Base-by-base conservation (phyloP, 2,888 invertebrate species). In the Lycophotia porphyrea region DNA sequence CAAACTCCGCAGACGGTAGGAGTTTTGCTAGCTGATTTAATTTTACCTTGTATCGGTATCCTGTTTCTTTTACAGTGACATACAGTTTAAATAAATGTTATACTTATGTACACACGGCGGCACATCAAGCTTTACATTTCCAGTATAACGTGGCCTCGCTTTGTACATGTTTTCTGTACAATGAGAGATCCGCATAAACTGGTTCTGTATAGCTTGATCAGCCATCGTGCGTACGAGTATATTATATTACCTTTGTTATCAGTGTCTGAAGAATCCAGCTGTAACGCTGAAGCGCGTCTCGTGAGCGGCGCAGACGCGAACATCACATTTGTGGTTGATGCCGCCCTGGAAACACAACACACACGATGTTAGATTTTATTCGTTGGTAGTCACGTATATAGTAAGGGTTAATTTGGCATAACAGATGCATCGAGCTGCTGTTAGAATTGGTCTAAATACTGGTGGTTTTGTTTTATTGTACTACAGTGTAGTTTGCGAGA, bases 261-360 rank as follows among this genome's bases (percentile, higher is more conserved):
- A 94, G 93, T 96, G 90, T 96, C 96, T 81, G 95, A 93, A 5
- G 93, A 88, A 91, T 98, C 97, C 88, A 98, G 96, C 91, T 98
- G 98, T 84, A 98, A 97, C 94, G 98, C 98, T 77, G 98, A 98
- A 92, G 98, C 98, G 92, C 98, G 97, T 95, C 98, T 97, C 87
- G 98, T 98, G 91, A 98, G 97, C 93, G 98, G 97, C 95, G 97
- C 97, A 94, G 98, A 97, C 93, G 97, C 97, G 93, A 97, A 97
- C 97, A 98, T 98, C 95, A 98, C 98, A 96, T 98, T 98, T 91
- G 98, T 98, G 88, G 98, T 98, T 92, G 98, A 98, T 92, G 98
- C 98, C 88, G 98, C 98, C 94, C 98, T 98, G 95, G 36, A 63
- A 95, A 94, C 55, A 81, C 64, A 61, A 63, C 24, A 58, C 80